Evolutionary conservation across 2,113 vertebrate species (phyloP), one percentile per base, ranked within the genome.

Genomic region (Scatophagus argus): DNA sequence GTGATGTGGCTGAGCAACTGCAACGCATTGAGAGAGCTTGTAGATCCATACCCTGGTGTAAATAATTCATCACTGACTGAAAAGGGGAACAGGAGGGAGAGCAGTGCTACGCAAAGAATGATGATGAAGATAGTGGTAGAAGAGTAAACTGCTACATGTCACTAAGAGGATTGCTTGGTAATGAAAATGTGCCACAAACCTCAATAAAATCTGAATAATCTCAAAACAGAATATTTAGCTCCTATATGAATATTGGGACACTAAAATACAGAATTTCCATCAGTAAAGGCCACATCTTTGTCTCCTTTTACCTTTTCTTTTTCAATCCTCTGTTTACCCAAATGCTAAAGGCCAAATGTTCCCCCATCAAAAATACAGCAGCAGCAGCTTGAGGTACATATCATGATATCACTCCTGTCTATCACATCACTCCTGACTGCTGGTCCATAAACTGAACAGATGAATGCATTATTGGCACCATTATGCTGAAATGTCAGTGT

Each of bases 61-160:
- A 93, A 94, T 94, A 91, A 93, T 93, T 92, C 76, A 95, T 91
- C 68, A 79, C 66, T 32, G 67, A 77, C 54, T 84, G 70, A 73
- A 78, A 60, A 44, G 60, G 34, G 74, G 60, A 66, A 60, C 32
- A 63, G 55, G 25, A 68, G 29, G 31, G 38, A 79, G 38, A 59
- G 56, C 39, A 25, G 36, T 43, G 62, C 70, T 61, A 70, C 27
- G 62, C 49, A 72, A 61, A 84, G 58, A 66, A 66, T 66, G 62
- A 34, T 36, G 81, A 71, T 36, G 63, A 19, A 67, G 51, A 46
- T 38, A 69, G 46, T 9, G 58, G 23, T 31, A 8, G 13, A 43
- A 39, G 34, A 67, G 41, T 54, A 46, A 68, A 74, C 29, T 49
- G 44, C 46, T 56, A 36, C 17, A 31, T 44, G 58, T 58, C 10